phyloP scores from a whole-genome alignment of 1,140 invertebrate species.

The Drosophila parvula region DNA sequence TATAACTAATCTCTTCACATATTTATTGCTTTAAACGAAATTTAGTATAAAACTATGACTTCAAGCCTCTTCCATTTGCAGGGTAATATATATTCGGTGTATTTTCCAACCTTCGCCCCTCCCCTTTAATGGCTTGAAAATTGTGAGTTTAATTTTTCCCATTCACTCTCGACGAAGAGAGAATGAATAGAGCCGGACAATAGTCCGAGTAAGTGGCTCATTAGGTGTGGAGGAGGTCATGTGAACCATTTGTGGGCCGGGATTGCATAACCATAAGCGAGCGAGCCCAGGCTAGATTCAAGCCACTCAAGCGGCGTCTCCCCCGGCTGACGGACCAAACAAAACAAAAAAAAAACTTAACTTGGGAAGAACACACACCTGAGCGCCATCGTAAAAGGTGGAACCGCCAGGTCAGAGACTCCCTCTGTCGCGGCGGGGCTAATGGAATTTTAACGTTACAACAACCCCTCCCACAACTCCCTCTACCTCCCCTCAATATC shows the following conservation, averaged over 20 bases:
- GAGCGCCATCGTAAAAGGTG: conserved; percentile 14
- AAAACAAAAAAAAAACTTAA: neutral
- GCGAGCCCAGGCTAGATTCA: neutral
- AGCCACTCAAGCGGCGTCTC: conserved; percentile 6
- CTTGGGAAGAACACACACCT: conserved; percentile 49
- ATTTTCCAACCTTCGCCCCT: too few relatives aligned
- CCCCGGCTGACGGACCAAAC: conserved; percentile 3
- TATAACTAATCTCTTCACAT: neutral
- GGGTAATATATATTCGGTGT: neutral
- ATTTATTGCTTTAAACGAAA: neutral
- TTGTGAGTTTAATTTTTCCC: conserved; percentile 36
- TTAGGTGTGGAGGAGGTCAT: conserved; percentile 57
- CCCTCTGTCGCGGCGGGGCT: conserved; percentile 35
- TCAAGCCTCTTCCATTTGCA: neutral
- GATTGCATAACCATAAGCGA: conserved; percentile 52
- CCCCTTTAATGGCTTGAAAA: conserved; percentile 20
- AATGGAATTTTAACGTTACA: conserved; percentile 80
- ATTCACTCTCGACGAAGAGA: conserved; percentile 26
- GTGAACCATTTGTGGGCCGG: conserved; percentile 48
- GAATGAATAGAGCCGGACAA: conserved; percentile 25
- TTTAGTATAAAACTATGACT: too few relatives aligned
- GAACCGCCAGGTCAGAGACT: conserved; percentile 3
- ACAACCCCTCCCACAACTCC: neutral
- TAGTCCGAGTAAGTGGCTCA: conserved; percentile 41
- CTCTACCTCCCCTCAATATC: neutral